Evolutionary conservation across 2,113 vertebrate species (phyloP), one percentile per base, ranked within the genome.

Genomic region (Regulus satrapa): DNA sequence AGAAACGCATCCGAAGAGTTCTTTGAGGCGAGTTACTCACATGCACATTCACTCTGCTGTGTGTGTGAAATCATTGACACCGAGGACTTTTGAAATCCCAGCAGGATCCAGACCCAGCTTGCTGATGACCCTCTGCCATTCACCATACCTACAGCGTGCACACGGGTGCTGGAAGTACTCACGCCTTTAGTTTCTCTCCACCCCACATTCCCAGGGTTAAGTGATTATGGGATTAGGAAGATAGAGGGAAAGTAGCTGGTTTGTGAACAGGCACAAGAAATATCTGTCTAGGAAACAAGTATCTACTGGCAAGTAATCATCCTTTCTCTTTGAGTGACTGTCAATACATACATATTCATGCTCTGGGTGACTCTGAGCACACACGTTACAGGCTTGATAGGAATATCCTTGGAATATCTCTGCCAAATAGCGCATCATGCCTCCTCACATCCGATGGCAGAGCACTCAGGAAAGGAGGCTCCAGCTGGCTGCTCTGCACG

Each of bases 271-370:
- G 61, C 73, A 87, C 36, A 59, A 96, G 95, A 94, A 87, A 41
- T 88, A 82, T 72, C 92, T 95, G 49, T 95, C 94, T 89, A 94
- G 92, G 92, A 95, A 97, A 94, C 77, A 90, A 82, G 78, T 55
- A 88, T 81, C 85, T 94, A 88, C 77, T 77, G 75, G 71, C 62
- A 96, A 75, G 91, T 46, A 94, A 92, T 76, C 55, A 58, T 88
- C 25, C 84, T 54, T 94, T 77, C 48, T 89, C 66, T 75, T 14
- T n/a, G 59, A 89, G 64, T 31, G 81, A 74, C 48, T 95, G 49
- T 88, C 81, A 61, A n/a, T 48, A 41, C 59, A 76, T 63, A 80
- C 40, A 64, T 68, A 93, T 76, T 86, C 84, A 80, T 73, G 61
- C 5, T 24, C 43, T 12, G 71, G 55, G 72, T 91, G 63, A 54